These are phyloP conservation scores for Mesoclemmys tuberculata DNA, from an alignment of 2,113 vertebrate species.

Conservation along the genomic window DNA sequence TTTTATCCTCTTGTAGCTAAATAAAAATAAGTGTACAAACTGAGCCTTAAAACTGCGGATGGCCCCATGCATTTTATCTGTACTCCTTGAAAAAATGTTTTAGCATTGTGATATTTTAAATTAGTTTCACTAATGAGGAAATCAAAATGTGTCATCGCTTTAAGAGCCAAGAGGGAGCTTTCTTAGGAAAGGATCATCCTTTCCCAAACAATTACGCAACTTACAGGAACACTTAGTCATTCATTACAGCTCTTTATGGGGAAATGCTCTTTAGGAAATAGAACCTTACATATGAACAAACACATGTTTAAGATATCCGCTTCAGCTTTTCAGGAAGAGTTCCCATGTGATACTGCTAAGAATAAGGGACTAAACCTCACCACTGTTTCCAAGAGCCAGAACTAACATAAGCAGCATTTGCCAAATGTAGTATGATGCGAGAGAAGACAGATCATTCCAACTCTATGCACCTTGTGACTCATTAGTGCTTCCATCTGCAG, in stretches of 20 bases:
- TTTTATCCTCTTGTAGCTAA: not conserved
- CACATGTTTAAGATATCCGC: not conserved
- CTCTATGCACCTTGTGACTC: not conserved
- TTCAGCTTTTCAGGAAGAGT: not conserved
- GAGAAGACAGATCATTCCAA: not conserved
- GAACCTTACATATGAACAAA: not conserved
- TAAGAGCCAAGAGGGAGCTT: not conserved
- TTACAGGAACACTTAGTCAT: not conserved
- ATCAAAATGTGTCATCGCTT: not conserved
- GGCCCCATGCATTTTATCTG: not conserved
- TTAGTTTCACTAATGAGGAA: not conserved
- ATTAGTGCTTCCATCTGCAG: not conserved
- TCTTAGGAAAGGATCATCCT: not conserved
- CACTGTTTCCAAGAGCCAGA: not conserved
- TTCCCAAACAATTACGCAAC: not conserved
- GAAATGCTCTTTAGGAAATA: not conserved
- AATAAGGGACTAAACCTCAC: not conserved
- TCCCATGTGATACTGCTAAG: not conserved
- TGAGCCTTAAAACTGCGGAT: not conserved
- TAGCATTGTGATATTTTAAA: not conserved
- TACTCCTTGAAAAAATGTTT: not conserved
- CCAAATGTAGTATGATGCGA: not conserved
- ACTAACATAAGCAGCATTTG: not conserved
- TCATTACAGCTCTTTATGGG: not conserved
- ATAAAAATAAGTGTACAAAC: not conserved